A percentile compares a stretch with the other conserved stretches of the same genome.
Evolutionary conservation across 2,113 vertebrate species (phyloP).

Genomic region (Psephotus haematonotus): DNA sequence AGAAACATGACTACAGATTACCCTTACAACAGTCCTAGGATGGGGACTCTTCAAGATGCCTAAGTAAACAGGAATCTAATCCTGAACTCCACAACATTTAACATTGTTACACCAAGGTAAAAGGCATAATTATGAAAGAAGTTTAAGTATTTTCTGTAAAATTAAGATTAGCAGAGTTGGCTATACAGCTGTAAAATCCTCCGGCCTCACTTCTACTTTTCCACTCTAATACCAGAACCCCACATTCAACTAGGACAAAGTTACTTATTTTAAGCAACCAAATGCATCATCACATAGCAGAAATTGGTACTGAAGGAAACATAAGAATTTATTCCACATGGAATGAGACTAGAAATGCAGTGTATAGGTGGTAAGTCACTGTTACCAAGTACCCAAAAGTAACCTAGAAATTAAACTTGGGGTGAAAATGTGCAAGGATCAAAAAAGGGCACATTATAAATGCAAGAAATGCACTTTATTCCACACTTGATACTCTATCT

Average conservation of each 20-base stretch:
- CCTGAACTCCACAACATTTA: not conserved
- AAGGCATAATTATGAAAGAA: not conserved
- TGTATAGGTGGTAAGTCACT: not conserved
- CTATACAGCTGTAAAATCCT: not conserved
- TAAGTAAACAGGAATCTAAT: not conserved
- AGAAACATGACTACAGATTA: not conserved
- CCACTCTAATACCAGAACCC: not conserved
- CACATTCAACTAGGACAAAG: not conserved
- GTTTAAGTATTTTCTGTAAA: not conserved
- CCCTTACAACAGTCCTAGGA: not conserved
- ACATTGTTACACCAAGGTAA: not conserved
- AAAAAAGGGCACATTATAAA: not conserved
- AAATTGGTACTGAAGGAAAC: not conserved
- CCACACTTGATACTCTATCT: not conserved
- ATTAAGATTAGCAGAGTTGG: not conserved
- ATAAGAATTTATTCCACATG: not conserved
- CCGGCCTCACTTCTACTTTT: not conserved
- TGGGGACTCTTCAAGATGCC: not conserved
- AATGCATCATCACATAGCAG: not conserved
- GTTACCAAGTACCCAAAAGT: not conserved
- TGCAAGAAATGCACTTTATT: not conserved
- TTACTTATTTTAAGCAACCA: not conserved
- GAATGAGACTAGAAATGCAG: not conserved
- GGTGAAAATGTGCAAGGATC: not conserved
- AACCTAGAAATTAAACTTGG: not conserved